These are phyloP conservation scores for Pseudomyrmex flavicornis DNA, from an alignment of 1,140 invertebrate genomes.

Conservation along the genomic window DNA sequence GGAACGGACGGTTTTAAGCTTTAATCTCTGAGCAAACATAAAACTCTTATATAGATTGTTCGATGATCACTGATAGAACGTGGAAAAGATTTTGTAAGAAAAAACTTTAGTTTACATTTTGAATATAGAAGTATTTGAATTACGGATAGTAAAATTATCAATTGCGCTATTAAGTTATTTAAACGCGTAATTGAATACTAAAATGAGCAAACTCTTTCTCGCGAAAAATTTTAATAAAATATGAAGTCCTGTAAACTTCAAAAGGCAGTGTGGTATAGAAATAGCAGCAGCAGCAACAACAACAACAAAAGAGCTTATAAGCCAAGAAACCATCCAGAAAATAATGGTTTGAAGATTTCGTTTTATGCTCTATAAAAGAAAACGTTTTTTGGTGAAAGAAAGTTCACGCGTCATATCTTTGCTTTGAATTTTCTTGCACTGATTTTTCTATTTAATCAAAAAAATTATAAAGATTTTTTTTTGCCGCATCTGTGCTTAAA, in stretches of 20 bases:
- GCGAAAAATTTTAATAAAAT: not conserved
- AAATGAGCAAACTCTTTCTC: not conserved
- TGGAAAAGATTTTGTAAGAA: not conserved
- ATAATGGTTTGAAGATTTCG: slow-evolving; percentile 16
- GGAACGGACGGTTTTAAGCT: not conserved
- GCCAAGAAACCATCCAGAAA: not conserved
- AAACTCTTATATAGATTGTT: not conserved
- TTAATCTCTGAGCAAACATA: not conserved
- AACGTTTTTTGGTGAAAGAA: slow-evolving; percentile 5
- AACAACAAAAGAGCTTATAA: not conserved
- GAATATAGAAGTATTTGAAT: not conserved
- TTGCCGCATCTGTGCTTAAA: not conserved
- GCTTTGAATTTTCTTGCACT: not conserved
- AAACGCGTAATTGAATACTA: not conserved
- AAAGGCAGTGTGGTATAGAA: not conserved
- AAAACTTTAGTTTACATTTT: not conserved
- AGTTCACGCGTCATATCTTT: not conserved
- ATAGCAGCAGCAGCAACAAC: not conserved
- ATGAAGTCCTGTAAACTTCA: not conserved
- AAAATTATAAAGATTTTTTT: not conserved
- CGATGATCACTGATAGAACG: not conserved
- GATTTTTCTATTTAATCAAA: not conserved
- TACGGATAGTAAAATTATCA: too few relatives aligned
- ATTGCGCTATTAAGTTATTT: not conserved
- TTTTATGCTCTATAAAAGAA: slow-evolving; percentile 13